Conservation (phyloP, 2,888 invertebrate genomes). For the Arctia plantaginis region DNA sequence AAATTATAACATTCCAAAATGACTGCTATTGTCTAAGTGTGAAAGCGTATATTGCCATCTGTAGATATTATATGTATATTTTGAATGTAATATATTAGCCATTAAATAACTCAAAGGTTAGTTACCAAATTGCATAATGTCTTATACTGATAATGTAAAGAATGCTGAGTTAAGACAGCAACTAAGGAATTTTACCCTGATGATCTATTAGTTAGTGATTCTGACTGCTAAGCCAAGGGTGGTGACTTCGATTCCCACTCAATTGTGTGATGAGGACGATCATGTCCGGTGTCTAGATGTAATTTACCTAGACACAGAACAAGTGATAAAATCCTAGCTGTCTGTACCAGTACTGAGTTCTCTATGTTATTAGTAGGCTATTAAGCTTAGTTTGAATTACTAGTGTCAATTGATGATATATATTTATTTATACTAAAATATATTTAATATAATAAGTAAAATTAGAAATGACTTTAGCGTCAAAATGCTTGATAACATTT, state of each 20-base stretch:
- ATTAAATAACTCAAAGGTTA: slow-evolving; percentile 17
- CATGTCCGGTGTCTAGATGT: neutral
- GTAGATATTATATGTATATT: slow-evolving; percentile 37
- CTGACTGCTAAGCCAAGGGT: neutral
- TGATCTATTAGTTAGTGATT: neutral
- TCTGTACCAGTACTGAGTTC: neutral
- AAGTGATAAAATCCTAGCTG: neutral
- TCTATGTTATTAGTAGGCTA: neutral
- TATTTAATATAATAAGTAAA: neutral
- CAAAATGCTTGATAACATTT: neutral
- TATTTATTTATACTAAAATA: neutral
- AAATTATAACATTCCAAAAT: slow-evolving; percentile 38
- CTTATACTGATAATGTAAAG: neutral
- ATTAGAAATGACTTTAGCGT: neutral
- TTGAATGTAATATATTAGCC: slow-evolving; percentile 30
- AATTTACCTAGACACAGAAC: too few species aligned
- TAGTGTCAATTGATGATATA: neutral
- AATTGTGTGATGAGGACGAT: neutral
- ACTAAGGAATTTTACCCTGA: neutral
- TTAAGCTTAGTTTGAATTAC: neutral
- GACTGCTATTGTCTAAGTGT: slow-evolving; percentile 26
- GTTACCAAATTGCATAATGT: slow-evolving; percentile 9
- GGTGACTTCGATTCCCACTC: neutral
- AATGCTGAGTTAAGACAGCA: slow-evolving; percentile 1
- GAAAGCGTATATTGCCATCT: slow-evolving; percentile 13